phyloP scores from a whole-genome alignment of 2,113 vertebrate species.

The Neolamprologus brichardi region DNA sequence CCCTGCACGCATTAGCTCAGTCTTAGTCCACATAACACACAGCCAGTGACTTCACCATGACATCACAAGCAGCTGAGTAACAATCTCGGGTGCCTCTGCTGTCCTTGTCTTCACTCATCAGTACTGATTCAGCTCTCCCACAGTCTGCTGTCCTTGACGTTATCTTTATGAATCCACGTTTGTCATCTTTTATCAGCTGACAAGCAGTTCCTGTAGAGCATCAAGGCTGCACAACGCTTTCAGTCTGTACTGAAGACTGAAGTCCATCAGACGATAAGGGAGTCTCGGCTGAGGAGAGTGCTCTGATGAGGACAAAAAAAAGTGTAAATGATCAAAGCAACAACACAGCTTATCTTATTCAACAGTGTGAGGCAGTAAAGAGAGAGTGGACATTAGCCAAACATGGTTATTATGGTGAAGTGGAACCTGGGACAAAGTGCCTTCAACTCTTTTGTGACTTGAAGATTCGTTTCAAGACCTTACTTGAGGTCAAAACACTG shows the following conservation, averaged over 20 bases:
- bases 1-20: neutral
- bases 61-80: slow-evolving; percentile 8
- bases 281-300: slow-evolving; percentile 73
- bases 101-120: neutral
- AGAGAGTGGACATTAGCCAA: neutral
- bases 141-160: neutral
- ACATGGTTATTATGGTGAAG: slow-evolving; percentile 20
- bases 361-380: neutral
- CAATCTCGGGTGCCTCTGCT: neutral
- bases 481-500: neutral
- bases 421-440: slow-evolving; percentile 39
- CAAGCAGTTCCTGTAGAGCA: neutral
- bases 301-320: slow-evolving; percentile 43
- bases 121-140: neutral
- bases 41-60: slow-evolving; percentile 32
- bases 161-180: neutral
- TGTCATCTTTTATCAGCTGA: neutral
- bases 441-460: neutral
- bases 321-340: neutral
- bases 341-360: neutral
- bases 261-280: slow-evolving; percentile 69
- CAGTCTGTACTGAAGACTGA: neutral
- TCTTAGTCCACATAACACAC: slow-evolving; percentile 13
- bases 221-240: neutral
- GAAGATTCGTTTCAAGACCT: neutral